A percentile compares a stretch with the other conserved stretches of the same genome.
These are phyloP conservation scores for Xerus rutilus DNA, from an alignment of 2,797 vertebrate genomes.

Conservation along the genomic window DNA sequence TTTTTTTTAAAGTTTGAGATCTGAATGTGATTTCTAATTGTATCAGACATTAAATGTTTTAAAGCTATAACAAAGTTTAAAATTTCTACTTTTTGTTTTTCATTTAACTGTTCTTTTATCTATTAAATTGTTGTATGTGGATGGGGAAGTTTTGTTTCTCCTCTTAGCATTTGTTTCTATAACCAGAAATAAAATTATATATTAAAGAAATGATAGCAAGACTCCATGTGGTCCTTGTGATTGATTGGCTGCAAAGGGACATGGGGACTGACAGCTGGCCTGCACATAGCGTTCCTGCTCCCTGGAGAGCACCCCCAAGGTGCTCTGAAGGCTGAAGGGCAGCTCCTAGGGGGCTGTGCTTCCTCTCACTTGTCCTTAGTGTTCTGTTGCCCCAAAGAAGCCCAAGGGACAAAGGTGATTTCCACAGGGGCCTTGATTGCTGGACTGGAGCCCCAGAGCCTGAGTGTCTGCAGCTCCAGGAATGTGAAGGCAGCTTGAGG, in stretches of 20 bases:
- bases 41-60: constrained; percentile 89
- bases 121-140: constrained; percentile 89
- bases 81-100: constrained; percentile 87
- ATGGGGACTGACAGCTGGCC: neutral
- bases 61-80: constrained; percentile 90
- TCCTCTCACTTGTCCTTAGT: neutral
- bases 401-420: rapidly evolving
- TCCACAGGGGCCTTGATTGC: neutral
- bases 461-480: no score
- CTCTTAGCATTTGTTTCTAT: constrained; percentile 90
- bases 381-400: neutral
- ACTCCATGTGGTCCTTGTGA: constrained; percentile 65
- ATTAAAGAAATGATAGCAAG: constrained; percentile 84
- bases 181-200: constrained; percentile 91
- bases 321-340: neutral
- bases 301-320: neutral
- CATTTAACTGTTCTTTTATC: constrained; percentile 88
- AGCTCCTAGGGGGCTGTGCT: no score
- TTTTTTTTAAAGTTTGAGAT: constrained; percentile 86
- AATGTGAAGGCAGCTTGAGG: rapidly evolving
- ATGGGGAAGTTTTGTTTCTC: constrained; percentile 88
- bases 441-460: neutral
- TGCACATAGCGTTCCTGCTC: neutral
- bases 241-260: neutral
- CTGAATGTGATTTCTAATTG: constrained; percentile 91